Evolutionary conservation across 1,140 invertebrate species (phyloP), one percentile per base, ranked within the genome.

Genomic region (Drosophila trapezifrons): DNA sequence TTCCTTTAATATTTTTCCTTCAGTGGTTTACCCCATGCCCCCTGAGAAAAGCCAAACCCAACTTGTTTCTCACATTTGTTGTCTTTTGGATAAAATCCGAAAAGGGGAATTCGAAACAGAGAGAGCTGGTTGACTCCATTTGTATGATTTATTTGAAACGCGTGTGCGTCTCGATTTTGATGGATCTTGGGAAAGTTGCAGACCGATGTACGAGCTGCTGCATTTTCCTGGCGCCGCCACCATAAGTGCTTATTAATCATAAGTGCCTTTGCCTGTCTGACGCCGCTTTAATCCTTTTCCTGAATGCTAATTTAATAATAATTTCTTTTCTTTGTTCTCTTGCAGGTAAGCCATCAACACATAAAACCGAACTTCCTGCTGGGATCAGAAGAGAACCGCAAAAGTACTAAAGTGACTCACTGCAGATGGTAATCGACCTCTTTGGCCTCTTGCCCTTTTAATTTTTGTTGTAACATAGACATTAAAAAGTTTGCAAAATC

Each of bases 81-180:
- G 70, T 69, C 35, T 35, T 32, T 57, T 69, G 71, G 38, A 29
- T 18, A 42, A 25, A 17, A 15, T 18, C 59, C 45, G 7, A 13
- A 18, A 22, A 15, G 49, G 60, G 51, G 22, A 22, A 27, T 29
- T 7, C 22, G 29, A 40, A 25, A 42, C 42, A 49, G 29, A 40
- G 72, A 56, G 32, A 52, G 49, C 29, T 52, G 49, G 12, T 32
- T 35, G 13, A 40, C 59, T 69, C n/a, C 45, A 54, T 47, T 76
- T 73, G 40, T 58, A 70, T 87, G 82, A 86, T 86, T 87, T 87
- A 86, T 86, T 66, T 65, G 59, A 69, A 63, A 76, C 80, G 79
- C 57, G 76, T 86, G 82, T 82, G 60, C 29, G 22, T 43, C 25
- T 38, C 35, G 43, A n/a, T 57, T 32, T 70, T 71, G 67, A 71